Evolutionary conservation across 2,888 invertebrate species (phyloP).

Genomic region (Troides helena): DNA sequence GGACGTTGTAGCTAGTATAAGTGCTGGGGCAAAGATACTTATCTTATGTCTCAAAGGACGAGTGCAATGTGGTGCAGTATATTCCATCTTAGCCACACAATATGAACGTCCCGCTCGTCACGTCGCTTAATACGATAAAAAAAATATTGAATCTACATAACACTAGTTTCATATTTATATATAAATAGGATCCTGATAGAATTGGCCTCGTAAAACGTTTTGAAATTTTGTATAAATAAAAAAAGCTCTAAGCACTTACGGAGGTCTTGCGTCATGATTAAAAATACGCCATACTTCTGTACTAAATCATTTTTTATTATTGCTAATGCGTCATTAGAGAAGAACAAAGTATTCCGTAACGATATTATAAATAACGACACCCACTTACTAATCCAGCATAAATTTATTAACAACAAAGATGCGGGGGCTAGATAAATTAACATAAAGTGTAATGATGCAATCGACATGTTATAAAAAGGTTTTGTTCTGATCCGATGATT

Average conservation of each 20-base stretch:
- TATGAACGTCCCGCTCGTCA: too few relatives aligned
- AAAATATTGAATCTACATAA: too few relatives aligned
- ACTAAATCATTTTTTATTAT: conserved; percentile 25
- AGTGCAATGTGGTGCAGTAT: too few relatives aligned
- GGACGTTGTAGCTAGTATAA: too few relatives aligned
- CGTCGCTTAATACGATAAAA: too few relatives aligned
- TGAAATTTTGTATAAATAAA: background rate
- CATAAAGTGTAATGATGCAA: conserved; percentile 58
- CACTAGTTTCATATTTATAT: too few relatives aligned
- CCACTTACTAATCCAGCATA: conserved; percentile 44
- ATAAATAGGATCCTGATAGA: too few relatives aligned
- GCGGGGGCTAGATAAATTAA: conserved; percentile 72
- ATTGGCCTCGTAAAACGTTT: background rate
- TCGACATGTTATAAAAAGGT: conserved; percentile 39
- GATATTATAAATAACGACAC: conserved; percentile 45
- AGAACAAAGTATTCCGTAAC: conserved; percentile 24
- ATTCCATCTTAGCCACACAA: too few relatives aligned
- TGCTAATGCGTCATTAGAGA: conserved; percentile 16
- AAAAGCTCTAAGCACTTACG: background rate
- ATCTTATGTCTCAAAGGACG: too few relatives aligned
- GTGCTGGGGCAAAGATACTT: too few relatives aligned
- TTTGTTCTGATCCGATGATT: background rate
- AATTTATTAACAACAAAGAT: conserved; percentile 62
- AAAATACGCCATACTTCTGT: conserved; percentile 4
- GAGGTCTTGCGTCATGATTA: background rate